Conservation (phyloP, 1,140 invertebrate species). For the Caenorhabditis tropicalis region DNA sequence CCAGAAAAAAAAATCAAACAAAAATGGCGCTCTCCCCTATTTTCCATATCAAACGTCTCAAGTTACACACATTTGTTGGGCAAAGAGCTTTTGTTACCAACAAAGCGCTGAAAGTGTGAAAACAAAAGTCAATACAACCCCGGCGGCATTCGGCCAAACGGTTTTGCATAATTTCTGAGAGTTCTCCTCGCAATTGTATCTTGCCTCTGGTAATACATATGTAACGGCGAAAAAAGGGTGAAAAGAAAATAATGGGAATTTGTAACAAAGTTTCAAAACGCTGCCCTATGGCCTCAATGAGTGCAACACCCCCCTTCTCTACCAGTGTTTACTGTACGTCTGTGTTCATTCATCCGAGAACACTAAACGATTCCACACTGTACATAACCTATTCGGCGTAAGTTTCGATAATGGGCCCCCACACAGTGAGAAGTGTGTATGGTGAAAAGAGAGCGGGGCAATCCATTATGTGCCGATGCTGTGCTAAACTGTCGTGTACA, state of each 20-base stretch:
- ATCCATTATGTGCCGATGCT: slow-evolving; percentile 41
- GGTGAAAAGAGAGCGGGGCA: no score
- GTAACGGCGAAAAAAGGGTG: neutral
- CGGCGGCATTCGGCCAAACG: neutral
- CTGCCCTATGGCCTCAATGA: neutral
- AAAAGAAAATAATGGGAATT: neutral
- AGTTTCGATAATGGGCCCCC: slow-evolving; percentile 42
- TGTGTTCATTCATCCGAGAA: slow-evolving; percentile 44
- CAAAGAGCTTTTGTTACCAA: slow-evolving; percentile 3
- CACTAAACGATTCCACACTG: slow-evolving; percentile 41
- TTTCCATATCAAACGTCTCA: neutral
- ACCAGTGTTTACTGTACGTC: slow-evolving; percentile 34
- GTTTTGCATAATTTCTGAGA: neutral
- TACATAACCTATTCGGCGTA: slow-evolving; percentile 39
- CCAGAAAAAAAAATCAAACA: slow-evolving; percentile 4
- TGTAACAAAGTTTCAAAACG: slow-evolving; percentile 21
- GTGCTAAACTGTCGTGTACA: slow-evolving; percentile 40
- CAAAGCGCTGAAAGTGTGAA: neutral
- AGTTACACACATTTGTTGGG: slow-evolving; percentile 1
- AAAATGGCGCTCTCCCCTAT: neutral
- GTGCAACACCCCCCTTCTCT: neutral
- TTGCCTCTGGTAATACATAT: no score
- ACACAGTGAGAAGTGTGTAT: slow-evolving; percentile 5
- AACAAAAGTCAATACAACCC: neutral
- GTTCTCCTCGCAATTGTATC: no score